Base-by-base conservation (phyloP, 1,140 invertebrate species). In the Trachymyrmex septentrionalis region DNA sequence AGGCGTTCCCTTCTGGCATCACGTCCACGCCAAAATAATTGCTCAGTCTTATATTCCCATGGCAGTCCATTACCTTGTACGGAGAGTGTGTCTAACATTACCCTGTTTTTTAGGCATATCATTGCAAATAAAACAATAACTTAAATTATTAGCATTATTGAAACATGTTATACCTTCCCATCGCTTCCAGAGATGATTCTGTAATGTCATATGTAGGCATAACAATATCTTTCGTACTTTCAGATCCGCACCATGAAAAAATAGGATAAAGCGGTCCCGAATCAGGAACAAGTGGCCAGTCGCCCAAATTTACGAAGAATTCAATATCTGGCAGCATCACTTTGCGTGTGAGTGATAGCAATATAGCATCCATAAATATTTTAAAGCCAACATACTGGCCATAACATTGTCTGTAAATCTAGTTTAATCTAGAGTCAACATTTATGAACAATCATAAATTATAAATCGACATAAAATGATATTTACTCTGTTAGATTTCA, bases 141-240 rank as follows among this genome's bases (percentile, higher is more conserved):
- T 64, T 53, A 59, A 3, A 66, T 85, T 66, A 44, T 59, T 44
- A 5, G 12, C 16, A 76, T 71, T 67, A 38, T 63, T 4, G 34
- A 81, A 9, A 19, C 16, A 64, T 86, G 24, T 88, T 75, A 92
- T 96, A 98, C 98, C 97, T 97, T 92, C 97, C 97, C 98, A 99
- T 98, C 95, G 97, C 97, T 96, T 99, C 97, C 75, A 99, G 94
- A 1, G 98, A 97, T 10, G 99, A 97, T 96, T 99, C 98, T 3
- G 98, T 99, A 44, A 99, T 96, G 93, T 99, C 98, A 96, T 99
- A 99, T 2, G 99, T 99, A 14, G 99, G 99, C 96, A 99, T 96
- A 72, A 99, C 96, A 94, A 99, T 99, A 95, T 99, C 99, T 90
- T 96, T 95, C 5, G 97, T 97, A 87, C 97, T 96, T 72, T 97